Percentiles rank a stretch among this genome's conserved stretches.
Evolutionary conservation across 2,113 vertebrate species (phyloP).

Genomic region (Petromus typicus): DNA sequence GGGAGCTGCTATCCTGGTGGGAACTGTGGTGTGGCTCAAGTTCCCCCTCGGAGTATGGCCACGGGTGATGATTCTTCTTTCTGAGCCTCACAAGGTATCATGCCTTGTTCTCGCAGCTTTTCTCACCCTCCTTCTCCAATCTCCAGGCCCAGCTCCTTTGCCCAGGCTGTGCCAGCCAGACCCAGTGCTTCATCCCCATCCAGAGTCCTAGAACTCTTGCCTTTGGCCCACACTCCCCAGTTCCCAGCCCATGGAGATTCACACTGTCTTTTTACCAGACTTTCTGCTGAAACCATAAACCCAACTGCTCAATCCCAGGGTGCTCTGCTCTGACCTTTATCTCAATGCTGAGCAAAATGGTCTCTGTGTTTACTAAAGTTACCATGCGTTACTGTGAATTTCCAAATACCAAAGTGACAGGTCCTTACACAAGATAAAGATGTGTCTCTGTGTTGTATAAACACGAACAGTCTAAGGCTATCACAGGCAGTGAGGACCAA

Average conservation of each 20-base stretch:
- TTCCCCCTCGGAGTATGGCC: not conserved
- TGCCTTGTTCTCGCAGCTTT: not conserved
- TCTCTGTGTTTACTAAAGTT: not conserved
- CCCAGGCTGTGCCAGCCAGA: too few relatives aligned
- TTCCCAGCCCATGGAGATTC: accelerated
- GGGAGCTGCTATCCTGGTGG: not conserved
- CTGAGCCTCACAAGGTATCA: not conserved
- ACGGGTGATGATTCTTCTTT: accelerated
- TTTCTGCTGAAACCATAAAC: too few relatives aligned
- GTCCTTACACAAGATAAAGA: not conserved
- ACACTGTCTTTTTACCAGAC: not conserved
- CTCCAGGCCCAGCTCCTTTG: not conserved
- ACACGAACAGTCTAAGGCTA: not conserved
- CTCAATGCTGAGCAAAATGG: not conserved
- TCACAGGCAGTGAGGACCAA: accelerated
- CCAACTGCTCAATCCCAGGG: not conserved
- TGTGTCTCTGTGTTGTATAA: not conserved
- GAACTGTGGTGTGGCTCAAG: not conserved
- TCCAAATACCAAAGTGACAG: not conserved
- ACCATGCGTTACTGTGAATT: not conserved
- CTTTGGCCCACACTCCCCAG: too few relatives aligned
- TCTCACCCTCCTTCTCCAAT: not conserved
- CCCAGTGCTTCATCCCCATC: not conserved
- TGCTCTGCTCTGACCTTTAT: not conserved
- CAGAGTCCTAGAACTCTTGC: not conserved